Percentiles rank a stretch among this genome's conserved stretches.
Conservation (phyloP, 2,113 vertebrate species). For the Forbesichthys papilliferus region DNA sequence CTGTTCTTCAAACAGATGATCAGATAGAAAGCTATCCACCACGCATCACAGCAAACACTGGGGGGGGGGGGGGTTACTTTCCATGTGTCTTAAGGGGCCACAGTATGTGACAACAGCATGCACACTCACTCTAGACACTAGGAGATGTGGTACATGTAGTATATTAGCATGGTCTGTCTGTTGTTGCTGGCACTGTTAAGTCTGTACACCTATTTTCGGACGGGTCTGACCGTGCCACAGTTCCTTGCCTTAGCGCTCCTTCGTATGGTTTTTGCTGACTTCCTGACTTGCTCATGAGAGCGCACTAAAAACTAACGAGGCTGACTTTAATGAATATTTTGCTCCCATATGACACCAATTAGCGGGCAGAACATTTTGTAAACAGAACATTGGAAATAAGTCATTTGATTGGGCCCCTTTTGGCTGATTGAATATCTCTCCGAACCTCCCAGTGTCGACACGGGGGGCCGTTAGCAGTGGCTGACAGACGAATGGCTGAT, state of each 20-base stretch:
- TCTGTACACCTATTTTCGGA: background rate
- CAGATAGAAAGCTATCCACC: constrained; percentile 21
- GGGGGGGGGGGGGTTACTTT: background rate
- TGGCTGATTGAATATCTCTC: constrained; percentile 25
- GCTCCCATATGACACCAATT: constrained; percentile 44
- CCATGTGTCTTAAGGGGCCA: background rate
- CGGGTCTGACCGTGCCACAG: background rate
- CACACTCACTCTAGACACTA: too few species aligned
- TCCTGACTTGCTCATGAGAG: constrained; percentile 11
- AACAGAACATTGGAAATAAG: constrained; percentile 48
- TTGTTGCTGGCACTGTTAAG: background rate
- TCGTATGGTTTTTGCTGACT: constrained; percentile 11
- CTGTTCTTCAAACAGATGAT: constrained; percentile 32
- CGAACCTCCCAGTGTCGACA: constrained; percentile 13
- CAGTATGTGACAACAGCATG: background rate
- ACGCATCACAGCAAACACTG: constrained; percentile 11
- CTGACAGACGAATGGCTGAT: constrained; percentile 21
- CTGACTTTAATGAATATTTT: constrained; percentile 38
- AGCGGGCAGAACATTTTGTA: constrained; percentile 29
- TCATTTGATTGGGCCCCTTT: constrained; percentile 27
- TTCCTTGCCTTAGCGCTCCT: constrained; percentile 9
- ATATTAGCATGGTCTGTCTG: constrained; percentile 11
- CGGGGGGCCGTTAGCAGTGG: background rate
- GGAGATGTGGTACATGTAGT: background rate
- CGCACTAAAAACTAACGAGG: constrained; percentile 17